Conservation (phyloP, 2,113 vertebrate genomes). For the Euleptes europaea region DNA sequence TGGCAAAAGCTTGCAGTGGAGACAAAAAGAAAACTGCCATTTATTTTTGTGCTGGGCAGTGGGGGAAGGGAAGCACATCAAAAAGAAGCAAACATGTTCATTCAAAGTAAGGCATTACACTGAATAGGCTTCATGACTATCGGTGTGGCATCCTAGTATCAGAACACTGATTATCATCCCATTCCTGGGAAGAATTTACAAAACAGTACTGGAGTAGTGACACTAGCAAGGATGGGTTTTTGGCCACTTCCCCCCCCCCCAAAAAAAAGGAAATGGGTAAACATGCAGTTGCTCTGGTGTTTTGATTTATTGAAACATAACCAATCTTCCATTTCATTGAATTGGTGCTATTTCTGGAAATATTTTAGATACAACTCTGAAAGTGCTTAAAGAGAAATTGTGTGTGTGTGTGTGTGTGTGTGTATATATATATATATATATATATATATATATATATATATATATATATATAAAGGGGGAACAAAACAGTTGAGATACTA, state of each 20-base stretch:
- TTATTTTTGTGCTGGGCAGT: not conserved
- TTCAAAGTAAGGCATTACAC: not conserved
- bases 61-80: not conserved
- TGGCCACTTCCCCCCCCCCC: not conserved
- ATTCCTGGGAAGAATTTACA: no score
- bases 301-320: not conserved
- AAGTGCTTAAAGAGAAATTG: no score
- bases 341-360: not conserved
- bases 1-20: not conserved
- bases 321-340: not conserved
- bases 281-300: not conserved
- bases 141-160: not conserved
- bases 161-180: not conserved
- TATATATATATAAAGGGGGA: not conserved
- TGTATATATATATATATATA: no score
- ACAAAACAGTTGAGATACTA: not conserved
- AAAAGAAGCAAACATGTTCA: not conserved
- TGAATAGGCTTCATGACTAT: not conserved
- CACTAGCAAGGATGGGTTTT: not conserved
- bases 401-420: no score
- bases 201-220: not conserved
- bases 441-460: no score
- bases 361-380: not conserved
- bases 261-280: not conserved
- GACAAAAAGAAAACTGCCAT: not conserved